Base-by-base conservation (phyloP, 2,888 invertebrate species). In the Drosophila multiciliata region DNA sequence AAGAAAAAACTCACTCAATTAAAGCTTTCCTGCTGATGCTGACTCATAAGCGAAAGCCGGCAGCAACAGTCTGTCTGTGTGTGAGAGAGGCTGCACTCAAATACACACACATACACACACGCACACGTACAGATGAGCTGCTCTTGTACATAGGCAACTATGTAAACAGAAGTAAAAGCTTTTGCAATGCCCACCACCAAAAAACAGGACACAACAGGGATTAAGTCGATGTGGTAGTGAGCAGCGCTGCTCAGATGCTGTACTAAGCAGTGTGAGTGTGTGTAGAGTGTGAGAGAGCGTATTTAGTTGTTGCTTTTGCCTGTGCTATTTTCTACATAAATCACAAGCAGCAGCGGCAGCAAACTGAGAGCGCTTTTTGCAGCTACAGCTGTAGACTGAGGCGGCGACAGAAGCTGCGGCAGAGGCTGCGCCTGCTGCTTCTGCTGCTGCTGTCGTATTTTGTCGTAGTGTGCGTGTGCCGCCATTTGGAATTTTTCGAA, bases 401-500 rank as follows among this genome's bases (percentile, higher is more conserved):
- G 64, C 36, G 26, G 66, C 58, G 57, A 69, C 29, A 33, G 57
- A 20, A 15, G 55, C 45, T 38, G 66, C 35, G 63, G 49, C 33
- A n/a, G 59, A 33, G 11, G 52, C 38, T 26, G 32, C 38, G 52
- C 20, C 58, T 60, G 76, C 58, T 55, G 58, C 61, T 67, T 60
- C 72, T 54, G 60, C 49, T 72, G 62, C 52, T 55, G 45, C 20
- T 7, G 20, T 45, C 45, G 45, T 45, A 45, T 12, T 45, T 20
- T 45, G 26, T 45, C 45, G 55, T 63, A 54, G 83, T 81, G 70
- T 77, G 81, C 71, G 80, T 78, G 83, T 87, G 87, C 87, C 92
- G 91, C 91, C 91, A 91, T 91, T 91, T 92, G 83, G 90, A 91
- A 91, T 90, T 91, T 84, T 87, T 91, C 90, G 89, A 92, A 92